Evolutionary conservation across 2,888 invertebrate genomes (phyloP).

Genomic region (Agrotis segetum): DNA sequence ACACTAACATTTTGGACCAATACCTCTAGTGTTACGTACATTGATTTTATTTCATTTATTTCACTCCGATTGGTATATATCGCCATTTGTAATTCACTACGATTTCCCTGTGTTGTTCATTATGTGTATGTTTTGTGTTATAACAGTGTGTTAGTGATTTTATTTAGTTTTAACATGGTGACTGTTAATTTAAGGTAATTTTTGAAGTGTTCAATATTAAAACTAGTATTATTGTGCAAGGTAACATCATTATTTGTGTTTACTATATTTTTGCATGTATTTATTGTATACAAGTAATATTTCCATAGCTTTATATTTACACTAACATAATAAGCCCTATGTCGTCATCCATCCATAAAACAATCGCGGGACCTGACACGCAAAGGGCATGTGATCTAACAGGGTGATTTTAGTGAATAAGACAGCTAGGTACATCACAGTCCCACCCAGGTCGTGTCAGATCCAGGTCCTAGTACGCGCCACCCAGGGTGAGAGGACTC

Average conservation of each 20-base stretch:
- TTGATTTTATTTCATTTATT: conserved; percentile 26
- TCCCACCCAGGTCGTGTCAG: too few species aligned
- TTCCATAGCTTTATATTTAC: conserved; percentile 1
- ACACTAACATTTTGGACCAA: background rate
- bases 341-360: too few species aligned
- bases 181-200: conserved; percentile 41
- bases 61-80: conserved; percentile 15
- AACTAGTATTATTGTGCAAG: background rate
- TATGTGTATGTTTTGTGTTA: too few species aligned
- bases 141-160: conserved; percentile 3
- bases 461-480: too few species aligned
- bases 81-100: conserved; percentile 26
- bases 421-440: too few species aligned
- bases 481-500: too few species aligned
- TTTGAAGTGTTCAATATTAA: background rate
- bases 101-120: background rate
- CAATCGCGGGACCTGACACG: too few species aligned
- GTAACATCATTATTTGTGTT: background rate
- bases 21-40: background rate
- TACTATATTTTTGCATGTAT: background rate
- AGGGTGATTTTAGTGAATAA: too few species aligned
- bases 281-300: background rate
- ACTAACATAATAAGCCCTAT: background rate
- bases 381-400: too few species aligned
- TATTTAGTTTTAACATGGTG: conserved; percentile 26